Evolutionary conservation across 2,888 invertebrate genomes (phyloP), one percentile per base, ranked within the genome.

Genomic region (Clostera curtula): DNA sequence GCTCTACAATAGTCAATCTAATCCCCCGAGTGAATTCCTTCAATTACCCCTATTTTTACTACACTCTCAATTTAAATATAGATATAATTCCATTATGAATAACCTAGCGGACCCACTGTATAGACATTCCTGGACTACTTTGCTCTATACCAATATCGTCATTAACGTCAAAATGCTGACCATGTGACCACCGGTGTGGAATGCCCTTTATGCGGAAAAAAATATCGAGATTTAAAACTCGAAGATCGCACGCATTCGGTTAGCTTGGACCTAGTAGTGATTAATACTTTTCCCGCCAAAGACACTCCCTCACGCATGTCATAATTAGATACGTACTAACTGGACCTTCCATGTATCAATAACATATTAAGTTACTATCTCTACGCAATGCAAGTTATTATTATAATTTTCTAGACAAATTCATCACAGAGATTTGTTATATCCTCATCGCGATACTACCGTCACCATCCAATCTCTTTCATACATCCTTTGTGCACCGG

Each of bases 351-450:
- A 49, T 52, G 43, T 47, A 55, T 58, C 53, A 57, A 61, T 51
- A 59, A 43, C 47, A 41, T 48, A 43, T 50, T 49, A 43, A 43
- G 42, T 44, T 48, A 43, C 56, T 59, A 65, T 44, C 43, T 48
- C 46, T 56, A 70, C 68, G 67, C 73, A 75, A 71, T 75, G 70
- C 68, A 62, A 40, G 37, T 43, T 68, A 55, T 61, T 56, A 66
- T 46, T 58, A 56, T 60, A 65, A 66, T 66, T 67, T 57, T 56
- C 68, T 77, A 77, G 61, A 67, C 66, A 63, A 74, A 70, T 74
- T 74, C 73, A 77, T 82, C 79, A 80, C 79, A 82, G 77, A 76
- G 71, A 73, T 69, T 71, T 69, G 67, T 71, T 66, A 64, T 58
- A 66, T 65, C 64, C 65, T 67, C 63, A 57, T 60, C 55, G 63